Evolutionary conservation across 2,797 vertebrate genomes (phyloP), one percentile per base, ranked within the genome.

Genomic region (Vireo griseus): DNA sequence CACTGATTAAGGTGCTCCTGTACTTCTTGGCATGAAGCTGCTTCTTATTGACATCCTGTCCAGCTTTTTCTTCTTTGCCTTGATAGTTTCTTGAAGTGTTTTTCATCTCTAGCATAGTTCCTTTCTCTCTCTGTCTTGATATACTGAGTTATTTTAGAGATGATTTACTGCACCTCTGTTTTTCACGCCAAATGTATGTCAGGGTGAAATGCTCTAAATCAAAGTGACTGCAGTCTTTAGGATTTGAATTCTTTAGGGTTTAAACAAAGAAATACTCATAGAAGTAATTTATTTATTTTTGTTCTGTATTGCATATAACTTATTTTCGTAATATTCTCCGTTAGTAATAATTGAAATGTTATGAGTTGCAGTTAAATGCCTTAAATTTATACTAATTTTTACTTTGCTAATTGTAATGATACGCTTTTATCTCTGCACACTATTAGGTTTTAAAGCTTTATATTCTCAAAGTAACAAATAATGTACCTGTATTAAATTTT

Each of bases 311-410:
- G 21, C n/a, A 39, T 81, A 12, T 73, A 84, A 67, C 52, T 90
- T 90, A 79, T 63, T 90, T 88, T 67, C 9, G 5, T 90, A 79
- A 86, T 79, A 76, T 81, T 86, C 29, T 82, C 17, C 5, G 44
- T 66, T 81, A 90, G 51, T 93, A 78, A 58, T 92, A 94, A 95
- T 39, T 79, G 63, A 84, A 92, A n/a, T 59, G 50, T 83, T 92
- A 48, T 45, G 67, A 87, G 65, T 88, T 94, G 40, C 88, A 85
- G 45, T 37, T 86, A 88, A 86, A 81, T 75, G 73, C 40, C 39
- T 73, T 69, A 52, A 48, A 86, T 88, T 84, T 85, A 67, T 79
- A 82, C 26, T 13, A 28, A 14, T 78, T n/a, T n/a, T n/a, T n/a
- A n/a, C 28, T 44, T 71, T 78, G 31, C 44, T 79, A 63, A 63